Evolutionary conservation across 2,888 invertebrate genomes (phyloP).

Genomic region (Parapristionchus giblindavisi): DNA sequence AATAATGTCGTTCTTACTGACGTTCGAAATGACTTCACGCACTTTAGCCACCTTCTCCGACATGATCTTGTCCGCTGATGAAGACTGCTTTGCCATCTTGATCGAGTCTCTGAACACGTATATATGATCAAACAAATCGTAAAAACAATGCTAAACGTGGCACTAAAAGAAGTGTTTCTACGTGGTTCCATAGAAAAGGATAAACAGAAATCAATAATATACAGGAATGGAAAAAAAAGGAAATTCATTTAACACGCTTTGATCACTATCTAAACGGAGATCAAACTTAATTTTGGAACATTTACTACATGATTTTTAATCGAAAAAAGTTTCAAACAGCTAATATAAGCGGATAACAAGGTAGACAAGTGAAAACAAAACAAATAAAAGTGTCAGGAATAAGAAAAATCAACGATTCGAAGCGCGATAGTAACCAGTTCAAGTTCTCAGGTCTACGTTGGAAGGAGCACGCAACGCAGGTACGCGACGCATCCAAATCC

Average conservation of each 20-base stretch:
- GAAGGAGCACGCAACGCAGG: conserved; percentile 35
- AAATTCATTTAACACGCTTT: not conserved
- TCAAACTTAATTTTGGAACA: no score
- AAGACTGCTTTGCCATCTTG: conserved; percentile 53
- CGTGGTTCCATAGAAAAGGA: no score
- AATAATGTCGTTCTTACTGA: conserved; percentile 71
- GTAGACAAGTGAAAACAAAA: not conserved
- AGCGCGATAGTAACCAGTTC: conserved; percentile 17
- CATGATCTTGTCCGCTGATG: conserved; percentile 60
- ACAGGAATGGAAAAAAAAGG: not conserved
- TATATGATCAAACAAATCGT: no score
- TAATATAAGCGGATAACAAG: no score
- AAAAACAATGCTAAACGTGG: no score
- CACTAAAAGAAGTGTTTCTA: no score
- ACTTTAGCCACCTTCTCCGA: conserved; percentile 68
- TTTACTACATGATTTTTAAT: no score
- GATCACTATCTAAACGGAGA: not conserved
- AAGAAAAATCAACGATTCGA: not conserved
- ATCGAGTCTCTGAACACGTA: conserved; percentile 13
- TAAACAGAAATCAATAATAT: no score
- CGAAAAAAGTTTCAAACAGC: not conserved
- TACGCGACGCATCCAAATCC: not conserved
- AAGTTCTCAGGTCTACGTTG: conserved; percentile 12
- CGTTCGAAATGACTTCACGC: conserved; percentile 70
- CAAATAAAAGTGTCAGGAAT: not conserved